Conservation (phyloP, 2,888 invertebrate genomes). For the Folsomia candida region DNA sequence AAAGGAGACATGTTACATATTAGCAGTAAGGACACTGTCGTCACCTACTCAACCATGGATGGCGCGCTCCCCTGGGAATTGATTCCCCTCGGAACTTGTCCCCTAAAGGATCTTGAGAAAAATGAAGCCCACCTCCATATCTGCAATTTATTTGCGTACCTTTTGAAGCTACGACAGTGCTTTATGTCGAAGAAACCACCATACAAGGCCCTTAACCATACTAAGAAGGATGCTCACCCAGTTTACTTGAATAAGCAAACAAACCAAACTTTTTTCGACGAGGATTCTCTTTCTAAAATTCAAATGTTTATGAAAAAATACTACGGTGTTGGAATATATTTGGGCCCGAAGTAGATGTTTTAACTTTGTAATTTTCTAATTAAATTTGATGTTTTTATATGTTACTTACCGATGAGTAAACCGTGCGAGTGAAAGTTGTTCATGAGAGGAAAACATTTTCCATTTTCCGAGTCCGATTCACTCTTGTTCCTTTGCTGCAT, state of each 20-base stretch:
- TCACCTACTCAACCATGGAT: background rate
- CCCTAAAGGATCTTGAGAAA: background rate
- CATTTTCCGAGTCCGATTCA: background rate
- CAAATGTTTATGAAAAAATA: background rate
- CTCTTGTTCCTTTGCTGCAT: conserved; percentile 10
- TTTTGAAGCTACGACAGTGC: background rate
- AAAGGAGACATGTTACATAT: background rate
- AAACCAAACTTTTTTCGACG: background rate
- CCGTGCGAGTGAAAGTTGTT: conserved; percentile 37
- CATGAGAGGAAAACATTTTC: conserved; percentile 16
- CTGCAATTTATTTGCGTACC: background rate
- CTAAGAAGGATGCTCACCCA: background rate
- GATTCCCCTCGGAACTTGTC: background rate
- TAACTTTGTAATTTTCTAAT: too few relatives aligned
- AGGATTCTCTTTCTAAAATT: background rate
- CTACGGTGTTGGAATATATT: background rate
- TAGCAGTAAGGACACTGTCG: background rate
- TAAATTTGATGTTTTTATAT: too few relatives aligned
- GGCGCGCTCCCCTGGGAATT: background rate
- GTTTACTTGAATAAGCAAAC: background rate
- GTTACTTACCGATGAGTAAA: too few relatives aligned
- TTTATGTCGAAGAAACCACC: background rate
- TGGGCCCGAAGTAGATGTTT: background rate
- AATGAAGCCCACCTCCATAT: background rate
- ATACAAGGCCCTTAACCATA: background rate